phyloP scores from a whole-genome alignment of 2,113 vertebrate genomes.

The Nannobrachium achirus region DNA sequence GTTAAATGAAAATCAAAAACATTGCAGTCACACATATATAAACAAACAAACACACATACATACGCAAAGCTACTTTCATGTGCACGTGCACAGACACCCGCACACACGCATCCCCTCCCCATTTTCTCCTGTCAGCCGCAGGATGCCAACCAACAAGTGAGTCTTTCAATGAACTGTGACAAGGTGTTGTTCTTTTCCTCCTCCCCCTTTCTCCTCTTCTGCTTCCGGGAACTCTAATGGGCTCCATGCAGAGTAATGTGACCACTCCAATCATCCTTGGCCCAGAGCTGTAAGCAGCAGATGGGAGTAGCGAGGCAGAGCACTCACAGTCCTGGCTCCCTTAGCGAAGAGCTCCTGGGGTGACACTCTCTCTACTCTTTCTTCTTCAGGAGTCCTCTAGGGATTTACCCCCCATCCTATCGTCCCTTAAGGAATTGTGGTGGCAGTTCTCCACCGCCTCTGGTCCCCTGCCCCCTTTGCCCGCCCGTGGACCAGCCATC shows the following conservation, averaged over 20 bases:
- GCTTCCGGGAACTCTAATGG: slow-evolving; percentile 87
- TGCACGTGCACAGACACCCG: slow-evolving; percentile 15
- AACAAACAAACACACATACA: slow-evolving; percentile 20
- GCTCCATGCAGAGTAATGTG: slow-evolving; percentile 93
- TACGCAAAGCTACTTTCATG: slow-evolving; percentile 17
- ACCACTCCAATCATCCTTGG: slow-evolving; percentile 91
- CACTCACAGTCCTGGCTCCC: slow-evolving; percentile 51
- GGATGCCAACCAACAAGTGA: slow-evolving; percentile 65
- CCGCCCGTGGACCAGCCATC: slow-evolving; percentile 39
- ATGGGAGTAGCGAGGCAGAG: slow-evolving; percentile 55
- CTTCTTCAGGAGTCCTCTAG: slow-evolving; percentile 8
- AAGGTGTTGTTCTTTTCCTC: slow-evolving; percentile 67
- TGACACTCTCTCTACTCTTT: slow-evolving; percentile 19
- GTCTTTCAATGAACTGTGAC: slow-evolving; percentile 75
- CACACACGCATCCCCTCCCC: background rate
- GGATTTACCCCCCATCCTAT: slow-evolving; percentile 47
- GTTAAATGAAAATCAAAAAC: background rate
- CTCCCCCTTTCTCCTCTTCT: slow-evolving; percentile 48
- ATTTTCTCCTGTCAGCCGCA: slow-evolving; percentile 37
- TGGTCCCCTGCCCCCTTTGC: slow-evolving; percentile 7
- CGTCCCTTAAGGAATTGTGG: slow-evolving; percentile 36
- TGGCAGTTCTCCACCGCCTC: slow-evolving; percentile 20
- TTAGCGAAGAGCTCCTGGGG: slow-evolving; percentile 31
- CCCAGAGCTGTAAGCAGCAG: slow-evolving; percentile 72
- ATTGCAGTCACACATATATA: background rate